phyloP scores from a whole-genome alignment of 2,797 vertebrate species.

The Sciurus vulgaris region DNA sequence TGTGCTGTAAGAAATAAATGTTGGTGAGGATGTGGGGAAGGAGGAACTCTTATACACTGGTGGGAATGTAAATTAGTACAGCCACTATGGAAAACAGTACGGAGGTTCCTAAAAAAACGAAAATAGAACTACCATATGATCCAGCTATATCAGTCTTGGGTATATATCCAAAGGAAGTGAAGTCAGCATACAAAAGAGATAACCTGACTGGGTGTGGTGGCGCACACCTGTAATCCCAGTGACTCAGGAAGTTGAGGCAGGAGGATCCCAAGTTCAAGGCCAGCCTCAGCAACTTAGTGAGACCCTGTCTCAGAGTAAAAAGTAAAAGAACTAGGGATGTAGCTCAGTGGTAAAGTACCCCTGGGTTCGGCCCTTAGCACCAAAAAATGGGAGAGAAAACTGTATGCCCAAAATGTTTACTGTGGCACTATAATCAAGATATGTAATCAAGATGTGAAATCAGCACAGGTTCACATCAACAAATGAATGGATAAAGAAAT shows the following conservation, averaged over 20 bases:
- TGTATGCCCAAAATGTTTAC: background rate
- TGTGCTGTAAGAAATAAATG: background rate
- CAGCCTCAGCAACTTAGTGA: too few relatives aligned
- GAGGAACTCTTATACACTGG: background rate
- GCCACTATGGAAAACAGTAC: background rate
- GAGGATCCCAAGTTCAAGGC: too few relatives aligned
- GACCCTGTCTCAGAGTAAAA: too few relatives aligned
- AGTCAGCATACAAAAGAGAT: background rate
- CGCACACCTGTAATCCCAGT: too few relatives aligned
- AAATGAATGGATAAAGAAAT: background rate
- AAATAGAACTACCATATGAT: background rate
- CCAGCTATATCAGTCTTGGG: background rate
- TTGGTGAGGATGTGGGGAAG: background rate
- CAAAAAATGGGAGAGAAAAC: too few relatives aligned
- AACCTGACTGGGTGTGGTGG: too few relatives aligned
- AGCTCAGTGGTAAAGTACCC: too few relatives aligned
- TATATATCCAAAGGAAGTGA: background rate
- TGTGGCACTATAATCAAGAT: background rate
- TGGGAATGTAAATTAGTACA: background rate
- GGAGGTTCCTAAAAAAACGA: background rate
- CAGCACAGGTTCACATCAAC: background rate
- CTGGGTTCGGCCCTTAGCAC: too few relatives aligned
- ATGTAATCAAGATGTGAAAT: background rate
- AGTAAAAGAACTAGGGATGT: too few relatives aligned
- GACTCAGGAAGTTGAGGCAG: too few relatives aligned